Base-by-base conservation (phyloP, 2,888 invertebrate species). In the Sarcophaga caerulescens region DNA sequence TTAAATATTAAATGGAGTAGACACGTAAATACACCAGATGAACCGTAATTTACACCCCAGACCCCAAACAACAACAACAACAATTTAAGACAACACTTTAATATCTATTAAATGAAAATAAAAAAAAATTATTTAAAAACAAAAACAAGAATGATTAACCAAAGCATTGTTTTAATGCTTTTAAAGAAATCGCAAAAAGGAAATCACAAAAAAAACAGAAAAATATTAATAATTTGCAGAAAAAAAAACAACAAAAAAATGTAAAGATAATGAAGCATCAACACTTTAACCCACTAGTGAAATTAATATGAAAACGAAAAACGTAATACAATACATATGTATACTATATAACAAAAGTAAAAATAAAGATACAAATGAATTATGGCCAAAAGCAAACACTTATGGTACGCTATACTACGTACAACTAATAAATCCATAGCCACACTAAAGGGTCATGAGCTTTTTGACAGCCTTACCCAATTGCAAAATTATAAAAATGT, bases 21-120 rank as follows among this genome's bases (percentile, higher is more conserved):
- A 86, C 86, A 86, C 86, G 86, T 86, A 84, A 81, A 78, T 85
- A 84, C 75, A 84, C 84, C 84, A 81, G 84, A 86, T 84, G 86
- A 86, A 86, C 84, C 78, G 69, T 79, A 84, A 84, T 81, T 86
- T 81, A 79, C 86, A 84, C 12, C 86, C 74, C 77, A 81, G 84
- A 86, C 86, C 84, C 73, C 84, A 76, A 73, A 74, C 21, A 52
- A 69, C 75, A 35, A 35, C 35, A 35, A 35, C 35, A 35, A 35
- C 35, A 35, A 35, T 35, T 35, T 35, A 35, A 35, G 8, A 35
- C 35, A 35, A 35, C 35, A 35, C 35, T 35, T 35, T 35, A 35
- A 35, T 35, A 35, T 35, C 35, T 35, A 35, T 35, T 35, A 35
- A 35, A 35, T 35, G 17, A 59, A 57, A 78, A 57, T 14, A 45